Base-by-base conservation (phyloP, 2,113 vertebrate genomes). In the Engystomops pustulosus region DNA sequence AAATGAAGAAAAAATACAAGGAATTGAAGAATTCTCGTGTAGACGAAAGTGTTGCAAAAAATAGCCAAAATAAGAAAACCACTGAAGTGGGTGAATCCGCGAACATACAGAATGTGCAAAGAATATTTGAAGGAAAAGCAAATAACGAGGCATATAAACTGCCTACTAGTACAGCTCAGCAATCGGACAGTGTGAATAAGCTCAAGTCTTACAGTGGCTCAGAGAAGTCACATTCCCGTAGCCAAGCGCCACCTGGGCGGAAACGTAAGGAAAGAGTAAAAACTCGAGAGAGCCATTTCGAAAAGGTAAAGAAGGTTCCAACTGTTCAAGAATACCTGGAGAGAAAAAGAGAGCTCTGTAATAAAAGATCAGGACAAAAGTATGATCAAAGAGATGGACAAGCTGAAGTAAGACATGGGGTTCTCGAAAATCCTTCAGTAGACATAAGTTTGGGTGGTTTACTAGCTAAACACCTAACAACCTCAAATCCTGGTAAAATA, bases 311-410 rank as follows among this genome's bases (percentile, higher is more conserved):
- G 18, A 83, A 87, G 89, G 55, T 75, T 38, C 44, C 88, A 17
- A 41, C 86, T 8, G 32, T 86, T 0, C 87, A 89, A 58, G 92
- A 93, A 6, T 90, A 86, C 80, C 68, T 88, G 0, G 81, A 85
- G 67, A 92, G 88, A 70, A 83, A 86, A 27, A 92, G 90, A 18
- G 45, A 70, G 6, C 72, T 81, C 30, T 92, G 88, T 34, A 88
- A 91, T 60, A 76, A 87, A 58, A 30, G 83, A 34, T 58, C 70
- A 71, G 4, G 83, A 23, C 5, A 30, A 0, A 49, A 27, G 89
- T 87, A 68, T 90, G 89, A 85, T 45, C 32, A 0, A 32, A 45
- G 15, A 71, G 86, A 62, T 87, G 86, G 3, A 55, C 78, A 71
- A 60, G 7, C 49, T 14, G 88, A 88, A n/a, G 86, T 80, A 65